A percentile compares a stretch with the other conserved stretches of the same genome.
Conservation (phyloP, 2,113 vertebrate genomes). For the Trochalopteron elliotii region DNA sequence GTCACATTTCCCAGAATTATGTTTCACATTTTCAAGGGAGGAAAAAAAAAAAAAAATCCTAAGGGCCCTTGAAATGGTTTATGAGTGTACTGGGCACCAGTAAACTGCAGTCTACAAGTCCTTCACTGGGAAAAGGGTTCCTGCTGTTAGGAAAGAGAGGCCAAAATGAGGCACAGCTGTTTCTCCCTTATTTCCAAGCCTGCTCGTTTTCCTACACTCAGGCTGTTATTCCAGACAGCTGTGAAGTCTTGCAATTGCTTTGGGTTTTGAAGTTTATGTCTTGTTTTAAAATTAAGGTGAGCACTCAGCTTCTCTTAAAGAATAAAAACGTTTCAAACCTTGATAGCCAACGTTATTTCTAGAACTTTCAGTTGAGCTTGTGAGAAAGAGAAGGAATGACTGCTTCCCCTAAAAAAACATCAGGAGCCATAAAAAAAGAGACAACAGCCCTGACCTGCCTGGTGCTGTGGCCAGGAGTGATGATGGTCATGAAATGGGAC, state of each 20-base stretch:
- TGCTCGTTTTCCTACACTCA: neutral
- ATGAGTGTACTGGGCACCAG: neutral
- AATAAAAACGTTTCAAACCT: neutral
- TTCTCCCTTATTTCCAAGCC: neutral
- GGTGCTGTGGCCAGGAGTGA: slow-evolving; percentile 30
- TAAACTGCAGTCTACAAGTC: neutral
- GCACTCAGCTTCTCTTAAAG: neutral
- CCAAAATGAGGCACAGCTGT: neutral
- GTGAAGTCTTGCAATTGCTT: neutral
- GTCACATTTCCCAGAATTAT: neutral
- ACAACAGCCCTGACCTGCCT: slow-evolving; percentile 46
- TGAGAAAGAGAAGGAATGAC: slow-evolving; percentile 8
- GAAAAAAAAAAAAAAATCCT: neutral
- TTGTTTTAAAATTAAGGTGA: slow-evolving; percentile 1
- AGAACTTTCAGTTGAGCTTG: neutral
- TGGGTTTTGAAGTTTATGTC: neutral
- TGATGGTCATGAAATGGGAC: slow-evolving; percentile 63
- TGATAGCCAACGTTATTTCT: neutral
- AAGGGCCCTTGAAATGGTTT: neutral
- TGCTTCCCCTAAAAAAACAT: neutral
- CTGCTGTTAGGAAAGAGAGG: neutral
- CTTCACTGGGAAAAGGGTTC: neutral
- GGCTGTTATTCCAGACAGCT: neutral
- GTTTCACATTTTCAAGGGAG: neutral
- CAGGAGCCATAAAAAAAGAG: slow-evolving; percentile 44